Percentiles rank a stretch among this genome's conserved stretches.
Conservation (phyloP, 2,888 invertebrate species). For the Deilephila elpenor region DNA sequence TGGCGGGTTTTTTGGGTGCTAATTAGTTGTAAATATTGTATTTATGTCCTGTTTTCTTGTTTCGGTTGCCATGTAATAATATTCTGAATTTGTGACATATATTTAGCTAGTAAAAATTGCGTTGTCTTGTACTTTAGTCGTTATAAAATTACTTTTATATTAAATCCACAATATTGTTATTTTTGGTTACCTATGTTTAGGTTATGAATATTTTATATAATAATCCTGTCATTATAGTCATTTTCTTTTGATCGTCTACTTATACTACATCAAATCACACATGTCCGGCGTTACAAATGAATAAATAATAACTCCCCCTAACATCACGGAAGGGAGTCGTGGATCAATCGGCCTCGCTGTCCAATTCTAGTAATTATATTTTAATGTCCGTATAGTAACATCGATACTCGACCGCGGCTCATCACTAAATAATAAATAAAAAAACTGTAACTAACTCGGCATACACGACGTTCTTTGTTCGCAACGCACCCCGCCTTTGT, state of each 20-base stretch:
- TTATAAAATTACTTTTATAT: too few relatives aligned
- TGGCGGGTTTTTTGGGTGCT: too few relatives aligned
- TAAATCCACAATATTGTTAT: neutral
- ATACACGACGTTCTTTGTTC: slow-evolving; percentile 39
- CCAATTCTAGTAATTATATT: slow-evolving; percentile 5
- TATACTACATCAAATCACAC: neutral
- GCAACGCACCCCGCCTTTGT: slow-evolving; percentile 57
- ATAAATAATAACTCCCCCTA: slow-evolving; percentile 1
- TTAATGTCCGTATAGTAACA: neutral
- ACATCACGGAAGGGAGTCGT: slow-evolving; percentile 1
- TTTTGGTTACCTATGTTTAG: neutral
- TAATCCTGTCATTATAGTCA: neutral
- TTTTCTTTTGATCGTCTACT: neutral
- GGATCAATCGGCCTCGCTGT: neutral
- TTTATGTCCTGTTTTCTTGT: too few relatives aligned
- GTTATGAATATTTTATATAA: neutral
- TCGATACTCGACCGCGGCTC: neutral
- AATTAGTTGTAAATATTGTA: too few relatives aligned
- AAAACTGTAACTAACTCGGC: slow-evolving; percentile 18
- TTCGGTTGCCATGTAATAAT: too few relatives aligned
- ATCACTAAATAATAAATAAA: slow-evolving; percentile 16
- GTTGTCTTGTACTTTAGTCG: too few relatives aligned
- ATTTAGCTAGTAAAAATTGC: too few relatives aligned
- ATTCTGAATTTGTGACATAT: too few relatives aligned
- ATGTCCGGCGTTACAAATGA: neutral